Evolutionary conservation across 2,797 vertebrate species (phyloP), one percentile per base, ranked within the genome.

Genomic region (Silurus lanzhouensis): DNA sequence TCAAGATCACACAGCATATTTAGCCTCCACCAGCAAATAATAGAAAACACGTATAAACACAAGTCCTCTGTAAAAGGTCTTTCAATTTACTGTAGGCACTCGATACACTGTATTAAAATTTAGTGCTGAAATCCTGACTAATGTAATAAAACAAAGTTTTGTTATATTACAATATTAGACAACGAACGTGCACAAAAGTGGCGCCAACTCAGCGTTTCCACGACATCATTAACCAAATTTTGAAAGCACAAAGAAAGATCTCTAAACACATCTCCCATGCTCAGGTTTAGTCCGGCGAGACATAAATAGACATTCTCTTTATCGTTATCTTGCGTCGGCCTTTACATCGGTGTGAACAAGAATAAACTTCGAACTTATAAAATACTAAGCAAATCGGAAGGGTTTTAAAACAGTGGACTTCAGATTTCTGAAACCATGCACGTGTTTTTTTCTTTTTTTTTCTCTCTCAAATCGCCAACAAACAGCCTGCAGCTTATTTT

Each of bases 401-500:
- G 8, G 31, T 2, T 15, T 15, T 70, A 14, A 14, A 70, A 74
- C 48, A 75, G 22, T 3, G 12, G 22, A 75, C 2, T 38, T 3
- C n/a, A 55, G 72, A 25, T 55, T 27, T 75, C 48, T 48, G 20
- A 74, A 74, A 14, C 20, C 5, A 1, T 15, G 9, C 20, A 48
- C 19, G 7, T 61, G 6, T 19, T 19, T 17, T 66, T 38, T 31
- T 64, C 25, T 8, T n/a, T 55, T n/a, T 52, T 25, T 77, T 25
- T 77, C 13, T 46, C 6, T 48, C 82, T 86, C 80, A 8, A 70
- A 38, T 83, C 15, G 0, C 57, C 57, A 78, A 78, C 55, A 63
- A 31, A 10, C 55, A 58, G 70, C 70, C 60, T 17, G 79, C 25
- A 48, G 68, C 1, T 44, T 17, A 77, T 75, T 74, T 20, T 15